Evolutionary conservation across 1,140 invertebrate genomes (phyloP).

Genomic region (Drosophila cardini): DNA sequence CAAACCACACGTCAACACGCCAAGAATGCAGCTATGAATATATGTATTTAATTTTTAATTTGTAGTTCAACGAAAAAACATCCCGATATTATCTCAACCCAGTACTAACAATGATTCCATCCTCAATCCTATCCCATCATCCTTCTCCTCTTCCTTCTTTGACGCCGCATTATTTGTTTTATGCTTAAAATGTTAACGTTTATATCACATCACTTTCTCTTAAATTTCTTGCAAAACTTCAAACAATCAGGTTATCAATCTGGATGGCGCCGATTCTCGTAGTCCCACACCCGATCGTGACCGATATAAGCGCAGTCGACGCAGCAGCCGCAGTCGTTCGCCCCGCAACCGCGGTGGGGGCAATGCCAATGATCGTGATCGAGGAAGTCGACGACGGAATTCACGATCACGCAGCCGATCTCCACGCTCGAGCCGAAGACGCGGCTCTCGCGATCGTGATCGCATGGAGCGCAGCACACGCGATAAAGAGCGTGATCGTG

Average conservation of each 20-base stretch:
- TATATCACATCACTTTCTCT: conserved; percentile 74
- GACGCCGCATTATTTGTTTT: conserved; percentile 49
- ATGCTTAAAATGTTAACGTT: conserved; percentile 73
- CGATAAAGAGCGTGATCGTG: conserved; percentile 91
- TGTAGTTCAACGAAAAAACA: conserved; percentile 19
- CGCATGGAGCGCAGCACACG: conserved; percentile 87
- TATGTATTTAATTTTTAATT: conserved; percentile 44
- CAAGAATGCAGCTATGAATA: conserved; percentile 66
- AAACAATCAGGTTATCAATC: conserved; percentile 85
- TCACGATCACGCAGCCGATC: conserved; percentile 84
- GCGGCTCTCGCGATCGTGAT: conserved; percentile 86
- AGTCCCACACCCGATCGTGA: conserved; percentile 87
- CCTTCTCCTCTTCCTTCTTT: background rate
- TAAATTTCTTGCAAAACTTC: conserved; percentile 75
- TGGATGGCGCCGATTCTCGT: conserved; percentile 86
- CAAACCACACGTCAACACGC: conserved; percentile 83
- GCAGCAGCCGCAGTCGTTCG: conserved; percentile 85
- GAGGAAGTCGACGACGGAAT: conserved; percentile 84
- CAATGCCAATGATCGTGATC: conserved; percentile 73
- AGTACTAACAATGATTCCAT: background rate
- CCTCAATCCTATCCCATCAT: conserved; percentile 13
- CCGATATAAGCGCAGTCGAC: conserved; percentile 83
- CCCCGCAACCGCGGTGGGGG: conserved; percentile 81
- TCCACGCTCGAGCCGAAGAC: conserved; percentile 84
- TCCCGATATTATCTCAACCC: background rate